These are phyloP conservation scores for Rhabdornis inornatus DNA, from an alignment of 2,113 vertebrate species.

Conservation along the genomic window DNA sequence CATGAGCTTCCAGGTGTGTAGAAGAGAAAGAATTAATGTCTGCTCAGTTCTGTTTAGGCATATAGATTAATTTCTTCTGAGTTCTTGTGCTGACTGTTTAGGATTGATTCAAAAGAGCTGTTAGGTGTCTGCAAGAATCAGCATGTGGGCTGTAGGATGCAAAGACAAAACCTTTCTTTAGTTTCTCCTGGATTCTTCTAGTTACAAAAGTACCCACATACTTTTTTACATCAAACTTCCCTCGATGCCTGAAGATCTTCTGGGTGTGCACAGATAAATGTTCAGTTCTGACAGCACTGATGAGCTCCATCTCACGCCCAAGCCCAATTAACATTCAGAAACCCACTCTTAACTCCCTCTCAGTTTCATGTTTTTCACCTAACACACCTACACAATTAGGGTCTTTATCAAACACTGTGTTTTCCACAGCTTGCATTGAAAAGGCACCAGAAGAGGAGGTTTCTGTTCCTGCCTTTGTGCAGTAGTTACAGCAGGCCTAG, in stretches of 20 bases:
- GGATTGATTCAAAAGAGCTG: background rate
- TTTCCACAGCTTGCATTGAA: background rate
- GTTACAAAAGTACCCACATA: background rate
- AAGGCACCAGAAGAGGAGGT: background rate
- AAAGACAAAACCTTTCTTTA: background rate
- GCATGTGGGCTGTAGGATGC: background rate
- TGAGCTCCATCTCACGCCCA: background rate
- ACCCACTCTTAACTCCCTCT: conserved; percentile 15
- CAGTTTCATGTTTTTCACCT: conserved; percentile 22
- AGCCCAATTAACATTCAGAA: conserved; percentile 14
- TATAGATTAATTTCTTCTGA: background rate
- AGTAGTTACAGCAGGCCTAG: background rate
- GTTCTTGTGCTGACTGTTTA: background rate
- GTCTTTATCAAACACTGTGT: background rate
- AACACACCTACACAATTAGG: conserved; percentile 7
- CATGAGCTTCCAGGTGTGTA: background rate
- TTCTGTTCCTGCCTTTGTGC: background rate
- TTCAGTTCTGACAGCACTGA: background rate
- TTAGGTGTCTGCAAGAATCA: background rate
- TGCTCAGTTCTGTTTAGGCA: background rate
- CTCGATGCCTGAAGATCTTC: background rate
- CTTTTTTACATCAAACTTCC: background rate
- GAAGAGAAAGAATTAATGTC: background rate
- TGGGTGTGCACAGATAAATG: background rate
- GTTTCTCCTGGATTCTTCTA: background rate